A percentile compares a stretch with the other conserved stretches of the same genome.
Conservation (phyloP, 2,797 vertebrate genomes). For the Babyrousa celebensis region DNA sequence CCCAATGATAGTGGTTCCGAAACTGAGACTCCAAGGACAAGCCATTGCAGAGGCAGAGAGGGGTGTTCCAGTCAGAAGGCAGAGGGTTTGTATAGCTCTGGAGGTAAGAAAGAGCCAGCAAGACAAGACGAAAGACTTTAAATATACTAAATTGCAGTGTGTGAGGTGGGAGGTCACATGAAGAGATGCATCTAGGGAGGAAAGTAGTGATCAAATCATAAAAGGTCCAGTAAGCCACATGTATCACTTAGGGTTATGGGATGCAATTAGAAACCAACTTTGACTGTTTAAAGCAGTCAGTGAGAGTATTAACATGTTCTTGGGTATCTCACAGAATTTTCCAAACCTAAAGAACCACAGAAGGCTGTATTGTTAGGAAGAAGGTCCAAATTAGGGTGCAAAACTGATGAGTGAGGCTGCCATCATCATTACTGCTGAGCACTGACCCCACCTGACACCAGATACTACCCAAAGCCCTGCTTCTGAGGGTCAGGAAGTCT, state of each 20-base stretch:
- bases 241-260: background rate
- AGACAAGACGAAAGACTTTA: background rate
- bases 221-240: background rate
- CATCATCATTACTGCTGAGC: background rate
- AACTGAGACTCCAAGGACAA: background rate
- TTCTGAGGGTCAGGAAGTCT: background rate
- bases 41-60: background rate
- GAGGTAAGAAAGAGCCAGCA: background rate
- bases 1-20: background rate
- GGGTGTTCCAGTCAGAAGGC: background rate
- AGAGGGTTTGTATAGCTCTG: background rate
- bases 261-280: background rate
- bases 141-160: background rate
- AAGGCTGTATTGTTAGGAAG: background rate
- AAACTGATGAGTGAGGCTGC: background rate
- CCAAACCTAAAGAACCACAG: background rate
- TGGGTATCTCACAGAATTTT: background rate
- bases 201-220: background rate
- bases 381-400: background rate
- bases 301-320: background rate
- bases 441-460: too few relatives aligned
- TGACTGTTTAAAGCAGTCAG: conserved; percentile 3
- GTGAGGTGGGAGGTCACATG: background rate
- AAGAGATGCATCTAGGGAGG: background rate
- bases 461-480: background rate